Base-by-base conservation (phyloP, 2,113 vertebrate species). In the Anser cygnoides region DNA sequence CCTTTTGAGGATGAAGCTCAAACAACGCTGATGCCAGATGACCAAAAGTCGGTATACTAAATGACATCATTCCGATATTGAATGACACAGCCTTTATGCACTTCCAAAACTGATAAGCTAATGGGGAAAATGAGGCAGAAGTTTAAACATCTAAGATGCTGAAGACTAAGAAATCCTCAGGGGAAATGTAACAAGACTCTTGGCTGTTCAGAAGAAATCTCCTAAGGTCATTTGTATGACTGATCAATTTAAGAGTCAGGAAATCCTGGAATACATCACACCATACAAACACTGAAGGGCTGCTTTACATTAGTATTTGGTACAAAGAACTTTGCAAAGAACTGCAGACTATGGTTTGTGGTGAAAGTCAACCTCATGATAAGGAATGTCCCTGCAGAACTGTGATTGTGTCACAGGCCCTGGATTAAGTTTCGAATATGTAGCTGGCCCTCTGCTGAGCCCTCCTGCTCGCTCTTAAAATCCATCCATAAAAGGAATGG, bases 391-490 rank as follows among this genome's bases (percentile, higher is more conserved):
- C 43, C 62, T 26, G 35, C 44, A 68, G 66, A 91, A 79, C 37
- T 4, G 2, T 7, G 31, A 41, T 10, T 43, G 43, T 71, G 31
- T 23, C 39, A 55, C 0, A 0, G 20, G 57, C 2, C 13, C 22
- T 88, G 65, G 20, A 54, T 58, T 73, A 65, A 37, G 13, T 73
- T 79, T 54, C 1, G 2, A 2, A 18, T 49, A 41, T 10, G 44
- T 14, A 54, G 31, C 41, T 84, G 74, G 44, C 9, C 28, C 46
- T 63, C n/a, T 94, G 52, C 52, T 82, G 35, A 68, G 28, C 35
- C 28, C 14, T 72, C 13, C 13, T 71, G 25, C 54, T 73, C 10
- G 46, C 68, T 84, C 29, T 49, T 54, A 41, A 79, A 89, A 80
- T 20, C 37, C 78, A 8, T 26, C 52, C 55, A 15, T 54, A 33